phyloP scores from a whole-genome alignment of 2,888 invertebrate species.

The Trilocha varians region DNA sequence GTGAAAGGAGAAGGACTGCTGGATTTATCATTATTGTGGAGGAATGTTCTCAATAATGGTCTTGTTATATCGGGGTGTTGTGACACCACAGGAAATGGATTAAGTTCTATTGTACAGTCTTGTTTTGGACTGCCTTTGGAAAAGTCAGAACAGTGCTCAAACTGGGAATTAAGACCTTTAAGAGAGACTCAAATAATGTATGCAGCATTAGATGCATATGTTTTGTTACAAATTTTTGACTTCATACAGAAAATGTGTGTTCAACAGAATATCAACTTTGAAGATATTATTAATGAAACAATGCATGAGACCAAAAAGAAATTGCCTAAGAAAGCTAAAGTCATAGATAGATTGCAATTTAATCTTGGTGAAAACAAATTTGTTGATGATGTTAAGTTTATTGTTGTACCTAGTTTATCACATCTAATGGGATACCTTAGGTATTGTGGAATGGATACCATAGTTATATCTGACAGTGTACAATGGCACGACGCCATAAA shows the following conservation, averaged over 20 bases:
- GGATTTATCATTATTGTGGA: slow-evolving; percentile 57
- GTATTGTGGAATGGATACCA: slow-evolving; percentile 72
- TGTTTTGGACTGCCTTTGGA: slow-evolving; percentile 84
- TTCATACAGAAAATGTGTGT: slow-evolving; percentile 66
- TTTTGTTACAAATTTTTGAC: slow-evolving; percentile 85
- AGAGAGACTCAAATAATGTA: slow-evolving; percentile 84
- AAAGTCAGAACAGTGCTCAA: slow-evolving; percentile 93
- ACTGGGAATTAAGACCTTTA: slow-evolving; percentile 90
- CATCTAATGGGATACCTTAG: slow-evolving; percentile 47
- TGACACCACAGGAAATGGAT: slow-evolving; percentile 74
- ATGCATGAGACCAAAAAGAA: slow-evolving; percentile 69
- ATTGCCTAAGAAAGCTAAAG: slow-evolving; percentile 50
- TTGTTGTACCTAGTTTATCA: slow-evolving; percentile 44
- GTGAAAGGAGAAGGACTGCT: slow-evolving; percentile 62
- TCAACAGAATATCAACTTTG: slow-evolving; percentile 72
- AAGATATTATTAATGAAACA: slow-evolving; percentile 75
- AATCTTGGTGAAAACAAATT: slow-evolving; percentile 23
- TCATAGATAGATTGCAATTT: slow-evolving; percentile 30
- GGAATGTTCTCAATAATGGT: slow-evolving; percentile 43
- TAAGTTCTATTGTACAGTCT: slow-evolving; percentile 81
- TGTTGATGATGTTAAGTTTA: slow-evolving; percentile 38
- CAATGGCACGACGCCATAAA: slow-evolving; percentile 57
- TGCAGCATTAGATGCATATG: slow-evolving; percentile 92
- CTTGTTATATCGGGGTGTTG: slow-evolving; percentile 47
- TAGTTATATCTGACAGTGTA: slow-evolving; percentile 75